phyloP scores from a whole-genome alignment of 2,113 vertebrate genomes.

The Etheostoma cragini region DNA sequence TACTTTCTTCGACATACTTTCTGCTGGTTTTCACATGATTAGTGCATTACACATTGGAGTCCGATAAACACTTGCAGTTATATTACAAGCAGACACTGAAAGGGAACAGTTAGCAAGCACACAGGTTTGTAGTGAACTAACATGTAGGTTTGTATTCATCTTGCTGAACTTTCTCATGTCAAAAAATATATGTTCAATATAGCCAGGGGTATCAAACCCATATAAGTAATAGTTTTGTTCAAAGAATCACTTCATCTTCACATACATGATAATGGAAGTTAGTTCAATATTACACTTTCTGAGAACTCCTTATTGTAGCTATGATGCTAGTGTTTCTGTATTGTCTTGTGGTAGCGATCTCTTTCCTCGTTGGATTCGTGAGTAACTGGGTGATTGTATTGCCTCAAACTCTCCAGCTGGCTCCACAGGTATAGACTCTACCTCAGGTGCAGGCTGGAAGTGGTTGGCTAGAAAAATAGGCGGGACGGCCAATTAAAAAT shows the following conservation, averaged over 20 bases:
- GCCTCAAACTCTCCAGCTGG: slow-evolving; percentile 90
- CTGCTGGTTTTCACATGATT: slow-evolving; percentile 69
- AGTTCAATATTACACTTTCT: slow-evolving; percentile 65
- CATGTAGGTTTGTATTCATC: slow-evolving; percentile 61
- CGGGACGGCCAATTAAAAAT: slow-evolving; percentile 90
- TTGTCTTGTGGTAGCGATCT: slow-evolving; percentile 88
- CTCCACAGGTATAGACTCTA: slow-evolving; percentile 93
- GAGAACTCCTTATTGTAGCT: slow-evolving; percentile 61
- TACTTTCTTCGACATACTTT: slow-evolving; percentile 33
- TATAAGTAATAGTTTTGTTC: slow-evolving; percentile 63
- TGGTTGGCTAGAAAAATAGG: slow-evolving; percentile 93
- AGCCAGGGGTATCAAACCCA: slow-evolving; percentile 82
- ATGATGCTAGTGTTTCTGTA: slow-evolving; percentile 82
- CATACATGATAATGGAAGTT: slow-evolving; percentile 48
- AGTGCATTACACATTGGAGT: slow-evolving; percentile 77
- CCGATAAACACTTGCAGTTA: slow-evolving; percentile 79
- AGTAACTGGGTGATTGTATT: slow-evolving; percentile 81
- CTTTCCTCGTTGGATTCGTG: slow-evolving; percentile 89
- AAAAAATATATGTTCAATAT: slow-evolving; percentile 77
- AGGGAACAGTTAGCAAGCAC: slow-evolving; percentile 77
- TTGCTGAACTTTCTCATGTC: slow-evolving; percentile 73
- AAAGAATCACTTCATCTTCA: slow-evolving; percentile 57
- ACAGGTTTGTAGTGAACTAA: slow-evolving; percentile 77
- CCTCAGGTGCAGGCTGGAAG: slow-evolving; percentile 91
- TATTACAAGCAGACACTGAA: slow-evolving; percentile 83